Percentiles rank a stretch among this genome's conserved stretches.
phyloP scores from a whole-genome alignment of 92 coral and sea anemone species.

The Heliopora coerulea region DNA sequence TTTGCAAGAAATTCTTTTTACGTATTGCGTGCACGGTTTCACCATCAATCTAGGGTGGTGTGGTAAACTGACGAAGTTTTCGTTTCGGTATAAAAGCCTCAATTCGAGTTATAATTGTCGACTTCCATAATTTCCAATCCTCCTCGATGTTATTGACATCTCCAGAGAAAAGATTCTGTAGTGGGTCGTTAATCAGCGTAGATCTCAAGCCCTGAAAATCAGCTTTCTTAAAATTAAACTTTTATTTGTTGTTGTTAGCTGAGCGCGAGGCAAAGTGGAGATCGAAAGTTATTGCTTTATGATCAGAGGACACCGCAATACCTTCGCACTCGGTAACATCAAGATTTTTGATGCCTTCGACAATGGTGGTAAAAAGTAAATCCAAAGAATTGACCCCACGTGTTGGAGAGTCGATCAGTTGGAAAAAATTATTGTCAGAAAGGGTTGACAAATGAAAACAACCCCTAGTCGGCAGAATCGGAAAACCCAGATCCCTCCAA shows the following conservation, averaged over 20 bases:
- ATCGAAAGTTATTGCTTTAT: slow-evolving; percentile 23
- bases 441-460: slow-evolving; percentile 32
- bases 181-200: not conserved
- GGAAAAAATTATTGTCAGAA: slow-evolving; percentile 18
- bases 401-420: slow-evolving; percentile 41
- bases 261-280: slow-evolving; percentile 13
- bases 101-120: not conserved
- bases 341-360: slow-evolving; percentile 17
- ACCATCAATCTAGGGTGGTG: slow-evolving; percentile 50
- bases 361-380: slow-evolving; percentile 28
- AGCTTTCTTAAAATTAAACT: slow-evolving; percentile 2
- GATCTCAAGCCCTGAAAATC: slow-evolving; percentile 20
- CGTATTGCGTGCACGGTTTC: slow-evolving; percentile 30
- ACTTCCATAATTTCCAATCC: slow-evolving; percentile 10
- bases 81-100: slow-evolving; percentile 23
- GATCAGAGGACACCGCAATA: slow-evolving; percentile 31
- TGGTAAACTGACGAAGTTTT: slow-evolving; percentile 17
- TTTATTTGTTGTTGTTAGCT: slow-evolving; percentile 11
- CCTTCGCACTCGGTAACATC: not conserved
- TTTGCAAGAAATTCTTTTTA: slow-evolving; percentile 21
- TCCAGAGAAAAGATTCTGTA: not conserved
- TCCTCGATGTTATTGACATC: not conserved
- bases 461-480: slow-evolving; percentile 10
- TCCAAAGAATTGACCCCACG: slow-evolving; percentile 33
- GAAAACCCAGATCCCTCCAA: slow-evolving; percentile 42